phyloP scores from a whole-genome alignment of 2,888 invertebrate genomes.

The Diplolepis rosae region DNA sequence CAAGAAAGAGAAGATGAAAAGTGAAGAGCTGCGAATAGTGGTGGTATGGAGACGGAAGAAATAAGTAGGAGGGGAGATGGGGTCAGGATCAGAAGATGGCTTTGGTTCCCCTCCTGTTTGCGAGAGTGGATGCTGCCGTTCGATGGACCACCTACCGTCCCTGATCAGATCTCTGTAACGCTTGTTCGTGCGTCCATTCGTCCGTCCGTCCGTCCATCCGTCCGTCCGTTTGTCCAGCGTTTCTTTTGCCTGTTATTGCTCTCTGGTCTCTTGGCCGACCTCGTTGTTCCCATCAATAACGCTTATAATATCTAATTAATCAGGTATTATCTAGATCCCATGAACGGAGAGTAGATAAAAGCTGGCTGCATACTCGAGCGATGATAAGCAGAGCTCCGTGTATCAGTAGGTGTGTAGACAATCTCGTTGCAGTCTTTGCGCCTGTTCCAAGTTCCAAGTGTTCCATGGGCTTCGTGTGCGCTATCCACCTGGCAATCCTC shows the following conservation, averaged over 20 bases:
- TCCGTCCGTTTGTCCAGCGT: conserved; percentile 41
- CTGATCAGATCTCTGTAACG: conserved; percentile 71
- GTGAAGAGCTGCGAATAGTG: conserved; percentile 25
- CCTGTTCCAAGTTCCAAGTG: conserved; percentile 11
- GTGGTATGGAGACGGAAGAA: conserved; percentile 35
- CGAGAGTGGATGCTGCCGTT: conserved; percentile 62
- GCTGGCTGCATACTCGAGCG: conserved; percentile 38
- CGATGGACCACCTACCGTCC: conserved; percentile 73
- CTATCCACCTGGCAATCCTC: conserved; percentile 52
- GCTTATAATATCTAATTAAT: conserved; percentile 72
- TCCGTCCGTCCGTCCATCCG: conserved; percentile 53
- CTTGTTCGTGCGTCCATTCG: conserved; percentile 60
- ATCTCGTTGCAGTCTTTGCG: conserved; percentile 11
- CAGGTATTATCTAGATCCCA: conserved; percentile 71
- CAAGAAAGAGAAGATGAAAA: conserved; percentile 18
- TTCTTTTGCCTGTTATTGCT: conserved; percentile 22
- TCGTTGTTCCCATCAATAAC: conserved; percentile 70
- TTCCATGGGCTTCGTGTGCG: conserved; percentile 39
- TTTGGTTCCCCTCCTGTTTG: conserved; percentile 46
- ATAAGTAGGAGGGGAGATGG: conserved; percentile 41
- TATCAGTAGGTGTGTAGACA: conserved; percentile 10
- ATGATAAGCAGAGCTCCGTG: conserved; percentile 40
- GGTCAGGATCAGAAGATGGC: conserved; percentile 52
- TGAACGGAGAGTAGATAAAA: conserved; percentile 33
- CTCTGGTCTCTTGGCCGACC: conserved; percentile 34